Percentiles rank a stretch among this genome's conserved stretches.
These are phyloP conservation scores for Aphelenchoides fujianensis DNA, from an alignment of 1,140 invertebrate species.

Conservation along the genomic window DNA sequence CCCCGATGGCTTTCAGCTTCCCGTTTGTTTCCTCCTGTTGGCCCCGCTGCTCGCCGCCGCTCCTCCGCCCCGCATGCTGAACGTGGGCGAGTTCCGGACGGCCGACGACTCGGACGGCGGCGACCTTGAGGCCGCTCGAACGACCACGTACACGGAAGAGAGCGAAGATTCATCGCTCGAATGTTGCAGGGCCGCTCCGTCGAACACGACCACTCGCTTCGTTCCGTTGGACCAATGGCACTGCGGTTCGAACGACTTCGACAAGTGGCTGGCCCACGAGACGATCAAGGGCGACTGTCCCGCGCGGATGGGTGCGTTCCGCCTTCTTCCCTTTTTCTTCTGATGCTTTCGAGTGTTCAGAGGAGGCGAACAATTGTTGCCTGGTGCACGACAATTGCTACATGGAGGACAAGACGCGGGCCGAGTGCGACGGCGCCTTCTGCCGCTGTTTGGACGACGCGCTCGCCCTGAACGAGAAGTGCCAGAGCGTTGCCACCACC, in stretches of 20 bases:
- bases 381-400: background rate
- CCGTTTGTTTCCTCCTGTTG: too few species aligned
- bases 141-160: too few species aligned
- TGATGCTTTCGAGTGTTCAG: background rate
- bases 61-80: too few species aligned
- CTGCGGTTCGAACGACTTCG: slow-evolving; percentile 2
- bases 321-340: too few species aligned
- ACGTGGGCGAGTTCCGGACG: too few species aligned
- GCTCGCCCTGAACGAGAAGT: background rate
- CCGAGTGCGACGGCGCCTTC: background rate
- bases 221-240: slow-evolving; percentile 9
- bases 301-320: background rate
- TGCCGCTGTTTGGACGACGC: slow-evolving; percentile 16
- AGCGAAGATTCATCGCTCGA: too few species aligned
- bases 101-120: too few species aligned
- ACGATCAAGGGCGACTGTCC: background rate
- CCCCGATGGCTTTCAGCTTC: too few species aligned
- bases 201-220: too few species aligned
- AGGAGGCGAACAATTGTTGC: background rate
- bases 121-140: too few species aligned
- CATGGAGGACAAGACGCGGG: background rate
- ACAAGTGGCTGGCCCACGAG: slow-evolving; percentile 10
- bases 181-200: too few species aligned
- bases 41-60: too few species aligned
- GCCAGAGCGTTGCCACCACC: background rate